Percentiles rank a stretch among this genome's conserved stretches.
Conservation (phyloP, 2,888 invertebrate species). For the Microplitis manilae region DNA sequence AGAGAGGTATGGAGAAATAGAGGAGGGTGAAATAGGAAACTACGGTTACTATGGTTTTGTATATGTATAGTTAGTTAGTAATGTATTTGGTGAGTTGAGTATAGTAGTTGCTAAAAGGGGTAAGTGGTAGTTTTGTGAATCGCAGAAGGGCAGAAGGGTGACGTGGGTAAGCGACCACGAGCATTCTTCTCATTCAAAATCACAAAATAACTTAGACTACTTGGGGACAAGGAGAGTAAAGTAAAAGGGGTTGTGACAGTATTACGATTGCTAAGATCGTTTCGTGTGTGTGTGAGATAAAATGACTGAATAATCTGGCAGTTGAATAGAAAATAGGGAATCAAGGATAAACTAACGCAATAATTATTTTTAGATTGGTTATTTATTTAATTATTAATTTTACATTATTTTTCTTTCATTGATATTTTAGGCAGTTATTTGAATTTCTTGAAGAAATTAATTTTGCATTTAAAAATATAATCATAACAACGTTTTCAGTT, state of each 20-base stretch:
- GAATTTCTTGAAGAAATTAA: no score
- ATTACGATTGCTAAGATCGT: neutral
- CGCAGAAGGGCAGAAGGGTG: slow-evolving; percentile 19
- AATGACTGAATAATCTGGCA: neutral
- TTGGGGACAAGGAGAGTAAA: neutral
- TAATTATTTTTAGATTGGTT: neutral
- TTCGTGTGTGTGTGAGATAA: neutral
- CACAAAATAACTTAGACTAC: slow-evolving; percentile 37
- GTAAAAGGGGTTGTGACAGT: neutral
- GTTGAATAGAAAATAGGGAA: neutral
- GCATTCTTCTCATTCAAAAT: slow-evolving; percentile 54
- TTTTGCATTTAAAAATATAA: no score
- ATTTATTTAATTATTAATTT: neutral
- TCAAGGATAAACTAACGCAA: neutral
- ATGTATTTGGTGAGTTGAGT: slow-evolving; percentile 18
- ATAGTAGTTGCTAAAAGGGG: slow-evolving; percentile 22
- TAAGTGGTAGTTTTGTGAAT: slow-evolving; percentile 38
- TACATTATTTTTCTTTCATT: neutral
- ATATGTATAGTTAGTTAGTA: slow-evolving; percentile 31
- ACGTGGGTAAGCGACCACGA: slow-evolving; percentile 40
- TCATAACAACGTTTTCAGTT: no score
- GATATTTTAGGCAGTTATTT: no score
- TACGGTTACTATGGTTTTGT: slow-evolving; percentile 37
- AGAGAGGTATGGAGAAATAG: slow-evolving; percentile 37
- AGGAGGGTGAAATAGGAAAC: slow-evolving; percentile 31